phyloP scores from a whole-genome alignment of 2,113 vertebrate genomes.

The Callorhinus ursinus region DNA sequence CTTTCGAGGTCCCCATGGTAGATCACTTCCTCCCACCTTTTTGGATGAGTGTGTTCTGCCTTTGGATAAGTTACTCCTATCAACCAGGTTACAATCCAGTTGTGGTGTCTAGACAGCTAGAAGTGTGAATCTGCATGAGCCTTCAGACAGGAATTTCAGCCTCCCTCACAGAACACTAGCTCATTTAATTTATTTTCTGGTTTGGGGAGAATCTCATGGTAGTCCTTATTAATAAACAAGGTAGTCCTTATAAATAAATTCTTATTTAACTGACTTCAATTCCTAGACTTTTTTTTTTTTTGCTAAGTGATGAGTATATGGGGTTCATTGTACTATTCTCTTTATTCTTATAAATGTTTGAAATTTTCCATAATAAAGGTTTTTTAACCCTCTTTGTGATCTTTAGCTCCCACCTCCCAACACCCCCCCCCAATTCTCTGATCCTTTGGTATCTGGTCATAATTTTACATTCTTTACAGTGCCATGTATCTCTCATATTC shows the following conservation, averaged over 20 bases:
- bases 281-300: not conserved
- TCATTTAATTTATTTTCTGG: not conserved
- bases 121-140: not conserved
- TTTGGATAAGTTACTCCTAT: not conserved
- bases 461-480: not conserved
- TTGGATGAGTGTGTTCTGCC: too few species aligned
- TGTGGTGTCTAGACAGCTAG: fast-evolving
- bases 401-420: not conserved
- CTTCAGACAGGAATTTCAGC: not conserved
- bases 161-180: not conserved
- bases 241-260: not conserved
- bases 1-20: not conserved
- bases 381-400: not conserved
- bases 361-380: not conserved
- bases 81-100: not conserved
- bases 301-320: not conserved
- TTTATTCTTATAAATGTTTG: not conserved
- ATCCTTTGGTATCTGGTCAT: not conserved
- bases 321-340: not conserved
- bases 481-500: not conserved
- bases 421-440: not conserved
- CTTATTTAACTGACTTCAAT: not conserved
- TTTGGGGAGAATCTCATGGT: not conserved
- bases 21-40: not conserved
- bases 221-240: not conserved